phyloP scores from a whole-genome alignment of 2,888 invertebrate species.

The Polydrusus cervinus region DNA sequence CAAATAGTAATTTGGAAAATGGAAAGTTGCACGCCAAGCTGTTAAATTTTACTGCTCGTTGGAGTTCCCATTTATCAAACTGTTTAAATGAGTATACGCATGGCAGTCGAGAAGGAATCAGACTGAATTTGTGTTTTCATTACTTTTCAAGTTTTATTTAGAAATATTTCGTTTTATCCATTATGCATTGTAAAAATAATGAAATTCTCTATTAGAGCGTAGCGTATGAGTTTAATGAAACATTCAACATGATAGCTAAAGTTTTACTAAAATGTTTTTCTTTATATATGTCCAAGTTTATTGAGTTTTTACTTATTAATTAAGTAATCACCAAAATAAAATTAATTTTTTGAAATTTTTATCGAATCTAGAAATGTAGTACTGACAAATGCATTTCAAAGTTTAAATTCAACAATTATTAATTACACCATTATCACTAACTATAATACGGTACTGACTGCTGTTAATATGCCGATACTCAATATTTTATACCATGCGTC shows the following conservation, averaged over 20 bases:
- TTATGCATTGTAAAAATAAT: neutral
- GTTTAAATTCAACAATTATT: no score
- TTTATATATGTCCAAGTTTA: no score
- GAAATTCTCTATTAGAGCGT: neutral
- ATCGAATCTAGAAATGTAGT: no score
- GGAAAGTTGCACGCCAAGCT: slow-evolving; percentile 32
- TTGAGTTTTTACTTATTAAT: no score
- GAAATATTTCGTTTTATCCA: neutral
- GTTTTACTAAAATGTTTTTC: no score
- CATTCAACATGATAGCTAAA: neutral
- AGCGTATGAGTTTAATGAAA: neutral
- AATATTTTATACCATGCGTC: no score
- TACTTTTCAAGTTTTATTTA: slow-evolving; percentile 1
- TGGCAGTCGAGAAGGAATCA: slow-evolving; percentile 1
- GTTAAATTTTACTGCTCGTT: slow-evolving; percentile 34
- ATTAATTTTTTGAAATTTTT: no score
- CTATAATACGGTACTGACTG: no score
- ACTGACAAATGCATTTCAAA: no score
- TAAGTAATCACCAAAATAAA: no score
- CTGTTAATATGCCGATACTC: no score
- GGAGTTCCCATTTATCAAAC: slow-evolving; percentile 32
- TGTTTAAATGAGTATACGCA: slow-evolving; percentile 28
- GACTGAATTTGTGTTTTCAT: slow-evolving; percentile 22
- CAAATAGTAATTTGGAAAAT: slow-evolving; percentile 52
- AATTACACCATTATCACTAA: no score